Conservation (phyloP, 2,888 invertebrate species). For the Stomorhina lunata region DNA sequence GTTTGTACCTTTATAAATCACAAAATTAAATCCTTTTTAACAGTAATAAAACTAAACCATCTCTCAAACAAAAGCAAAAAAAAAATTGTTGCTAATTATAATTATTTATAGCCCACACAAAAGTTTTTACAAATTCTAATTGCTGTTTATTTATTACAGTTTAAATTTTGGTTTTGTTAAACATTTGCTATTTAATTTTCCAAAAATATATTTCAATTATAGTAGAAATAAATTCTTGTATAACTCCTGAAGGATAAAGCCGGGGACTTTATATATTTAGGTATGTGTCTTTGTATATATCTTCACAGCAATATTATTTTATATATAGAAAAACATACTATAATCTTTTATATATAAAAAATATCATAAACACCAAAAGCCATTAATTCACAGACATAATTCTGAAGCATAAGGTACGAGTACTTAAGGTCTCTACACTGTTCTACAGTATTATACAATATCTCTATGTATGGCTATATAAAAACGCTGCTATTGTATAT, state of each 20-base stretch:
- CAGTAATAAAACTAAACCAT: too few species aligned
- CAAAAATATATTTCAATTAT: neutral
- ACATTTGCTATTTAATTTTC: neutral
- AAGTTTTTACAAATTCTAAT: neutral
- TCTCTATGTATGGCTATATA: neutral
- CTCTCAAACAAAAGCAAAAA: too few species aligned
- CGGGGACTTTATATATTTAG: too few species aligned
- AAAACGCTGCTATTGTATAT: neutral
- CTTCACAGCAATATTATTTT: neutral
- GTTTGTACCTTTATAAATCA: too few species aligned
- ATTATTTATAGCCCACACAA: neutral
- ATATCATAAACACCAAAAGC: constrained; percentile 4
- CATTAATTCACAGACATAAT: neutral
- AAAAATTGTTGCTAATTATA: neutral
- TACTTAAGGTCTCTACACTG: too few species aligned
- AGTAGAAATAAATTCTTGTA: neutral
- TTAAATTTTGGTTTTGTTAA: neutral
- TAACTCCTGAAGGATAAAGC: neutral
- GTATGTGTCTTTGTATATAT: neutral
- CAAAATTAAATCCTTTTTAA: too few species aligned
- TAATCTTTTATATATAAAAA: neutral
- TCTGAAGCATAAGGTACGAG: neutral
- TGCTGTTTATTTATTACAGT: neutral
- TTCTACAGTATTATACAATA: neutral
- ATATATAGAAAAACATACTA: neutral